A percentile compares a stretch with the other conserved stretches of the same genome.
phyloP scores from a whole-genome alignment of 1,140 invertebrate genomes.

The Plutomurus gul region DNA sequence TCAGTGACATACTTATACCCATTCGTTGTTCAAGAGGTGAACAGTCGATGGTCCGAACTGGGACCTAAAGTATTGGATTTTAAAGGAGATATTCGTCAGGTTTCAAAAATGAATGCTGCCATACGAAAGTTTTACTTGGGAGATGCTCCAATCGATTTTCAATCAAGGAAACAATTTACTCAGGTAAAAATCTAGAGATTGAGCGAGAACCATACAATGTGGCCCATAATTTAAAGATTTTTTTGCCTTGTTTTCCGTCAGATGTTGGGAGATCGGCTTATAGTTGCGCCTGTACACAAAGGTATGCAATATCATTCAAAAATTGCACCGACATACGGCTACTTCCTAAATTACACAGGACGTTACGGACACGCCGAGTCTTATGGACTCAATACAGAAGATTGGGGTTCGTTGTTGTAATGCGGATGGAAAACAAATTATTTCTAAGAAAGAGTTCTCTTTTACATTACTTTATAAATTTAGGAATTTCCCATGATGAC shows the following conservation, averaged over 20 bases:
- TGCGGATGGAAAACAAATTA: background rate
- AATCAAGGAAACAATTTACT: background rate
- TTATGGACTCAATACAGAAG: conserved; percentile 29
- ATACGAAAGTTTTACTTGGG: conserved; percentile 40
- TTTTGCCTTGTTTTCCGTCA: background rate
- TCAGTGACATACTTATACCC: conserved; percentile 40
- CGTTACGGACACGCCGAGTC: conserved; percentile 27
- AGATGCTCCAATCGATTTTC: conserved; percentile 26
- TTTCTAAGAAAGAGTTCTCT: background rate
- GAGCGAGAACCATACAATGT: background rate
- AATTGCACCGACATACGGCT: conserved; percentile 35
- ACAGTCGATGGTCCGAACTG: conserved; percentile 32
- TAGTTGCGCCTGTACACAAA: conserved; percentile 30
- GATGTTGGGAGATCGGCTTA: conserved; percentile 43
- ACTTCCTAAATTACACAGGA: conserved; percentile 45
- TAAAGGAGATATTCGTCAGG: conserved; percentile 6
- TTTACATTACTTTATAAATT: background rate
- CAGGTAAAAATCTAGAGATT: background rate
- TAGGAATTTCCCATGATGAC: conserved; percentile 39
- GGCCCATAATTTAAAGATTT: no score
- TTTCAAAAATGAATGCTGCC: conserved; percentile 10
- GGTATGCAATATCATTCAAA: conserved; percentile 35
- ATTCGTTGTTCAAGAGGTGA: conserved; percentile 30
- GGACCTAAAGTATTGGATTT: conserved; percentile 37
- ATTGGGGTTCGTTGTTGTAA: conserved; percentile 35